Conservation (phyloP, 2,113 vertebrate genomes). For the Laterallus jamaicensis region DNA sequence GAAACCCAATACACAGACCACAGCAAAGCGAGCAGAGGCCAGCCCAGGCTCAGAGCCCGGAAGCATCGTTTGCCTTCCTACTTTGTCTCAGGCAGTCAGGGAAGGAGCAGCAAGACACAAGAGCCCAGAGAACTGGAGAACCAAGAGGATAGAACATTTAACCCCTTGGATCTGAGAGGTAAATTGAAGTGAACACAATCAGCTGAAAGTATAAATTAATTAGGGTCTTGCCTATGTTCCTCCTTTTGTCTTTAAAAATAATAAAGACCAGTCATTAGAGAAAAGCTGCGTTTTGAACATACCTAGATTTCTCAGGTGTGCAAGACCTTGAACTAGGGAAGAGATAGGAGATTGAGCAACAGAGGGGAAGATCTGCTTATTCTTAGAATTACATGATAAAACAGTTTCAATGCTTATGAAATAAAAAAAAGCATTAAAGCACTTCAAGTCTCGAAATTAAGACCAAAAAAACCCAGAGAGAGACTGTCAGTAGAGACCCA, state of each 20-base stretch:
- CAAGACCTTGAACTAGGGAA: background rate
- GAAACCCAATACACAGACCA: background rate
- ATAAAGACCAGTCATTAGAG: background rate
- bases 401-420: background rate
- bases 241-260: background rate
- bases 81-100: background rate
- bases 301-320: background rate
- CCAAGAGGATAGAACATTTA: background rate
- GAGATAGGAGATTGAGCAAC: background rate
- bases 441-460: background rate
- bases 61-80: background rate
- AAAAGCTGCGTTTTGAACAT: background rate
- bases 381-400: background rate
- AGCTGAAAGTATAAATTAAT: background rate
- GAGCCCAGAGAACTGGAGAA: background rate
- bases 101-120: background rate
- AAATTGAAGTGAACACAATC: accelerated
- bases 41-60: background rate
- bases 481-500: background rate
- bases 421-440: background rate
- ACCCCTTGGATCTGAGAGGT: background rate
- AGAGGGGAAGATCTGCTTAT: background rate
- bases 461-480: background rate
- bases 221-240: accelerated
- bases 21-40: background rate